Percentiles rank a stretch among this genome's conserved stretches.
Conservation (phyloP, 2,797 vertebrate genomes). For the Microctenopoma steveboyesi region DNA sequence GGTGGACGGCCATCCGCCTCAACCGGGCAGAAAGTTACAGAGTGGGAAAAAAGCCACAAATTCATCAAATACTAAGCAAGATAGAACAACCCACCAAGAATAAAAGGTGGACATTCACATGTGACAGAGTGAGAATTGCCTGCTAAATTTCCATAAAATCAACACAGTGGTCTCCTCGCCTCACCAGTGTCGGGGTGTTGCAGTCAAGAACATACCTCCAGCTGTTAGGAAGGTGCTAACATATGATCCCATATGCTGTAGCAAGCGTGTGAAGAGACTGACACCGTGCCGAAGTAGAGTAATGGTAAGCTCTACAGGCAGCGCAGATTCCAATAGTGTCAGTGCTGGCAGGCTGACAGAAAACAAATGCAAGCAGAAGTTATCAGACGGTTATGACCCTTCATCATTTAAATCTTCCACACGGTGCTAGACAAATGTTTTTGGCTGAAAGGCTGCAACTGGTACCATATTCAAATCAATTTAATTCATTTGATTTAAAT, state of each 20-base stretch:
- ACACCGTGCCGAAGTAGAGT: constrained; percentile 8
- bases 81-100: too few species aligned
- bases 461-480: too few species aligned
- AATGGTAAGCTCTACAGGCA: constrained; percentile 3
- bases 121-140: not conserved
- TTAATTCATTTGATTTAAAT: too few species aligned
- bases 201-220: constrained; percentile 27
- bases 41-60: too few species aligned
- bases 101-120: not conserved
- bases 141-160: not conserved
- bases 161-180: not conserved
- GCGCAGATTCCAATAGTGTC: not conserved
- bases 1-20: too few species aligned
- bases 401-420: constrained; percentile 1
- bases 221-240: constrained; percentile 32
- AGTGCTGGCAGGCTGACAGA: constrained; percentile 13
- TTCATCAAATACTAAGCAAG: too few species aligned
- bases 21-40: too few species aligned
- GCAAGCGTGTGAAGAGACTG: constrained; percentile 8
- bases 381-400: constrained; percentile 29
- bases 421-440: constrained; percentile 16
- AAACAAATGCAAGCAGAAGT: constrained; percentile 11
- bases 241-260: not conserved
- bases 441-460: not conserved
- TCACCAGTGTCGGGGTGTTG: not conserved